phyloP scores from a whole-genome alignment of 2,888 invertebrate genomes.

The Erpobdella octoculata region DNA sequence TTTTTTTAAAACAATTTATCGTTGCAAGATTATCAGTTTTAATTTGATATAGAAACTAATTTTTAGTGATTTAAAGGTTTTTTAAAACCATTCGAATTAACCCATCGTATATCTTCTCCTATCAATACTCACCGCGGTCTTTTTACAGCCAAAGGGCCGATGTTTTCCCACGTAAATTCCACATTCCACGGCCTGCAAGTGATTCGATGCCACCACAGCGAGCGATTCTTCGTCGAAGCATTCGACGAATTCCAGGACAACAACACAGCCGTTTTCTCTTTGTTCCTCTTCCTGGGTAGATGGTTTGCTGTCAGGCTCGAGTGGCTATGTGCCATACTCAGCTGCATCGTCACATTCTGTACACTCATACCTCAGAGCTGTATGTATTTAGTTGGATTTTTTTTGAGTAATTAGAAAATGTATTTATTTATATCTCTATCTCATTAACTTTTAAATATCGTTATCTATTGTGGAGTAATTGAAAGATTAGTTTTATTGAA shows the following conservation, averaged over 20 bases:
- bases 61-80: too few species aligned
- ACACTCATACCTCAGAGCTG: constrained; percentile 65
- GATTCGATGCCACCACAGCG: constrained; percentile 78
- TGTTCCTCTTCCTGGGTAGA: constrained; percentile 78
- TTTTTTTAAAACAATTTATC: too few species aligned
- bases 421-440: neutral
- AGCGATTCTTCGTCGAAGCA: constrained; percentile 63
- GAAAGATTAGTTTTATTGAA: neutral
- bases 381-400: constrained; percentile 39
- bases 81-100: too few species aligned
- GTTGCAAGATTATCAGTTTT: too few species aligned
- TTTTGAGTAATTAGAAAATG: neutral
- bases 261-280: constrained; percentile 84
- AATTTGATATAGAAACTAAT: too few species aligned
- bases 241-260: constrained; percentile 56
- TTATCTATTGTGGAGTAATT: too few species aligned
- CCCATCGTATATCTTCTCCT: too few species aligned
- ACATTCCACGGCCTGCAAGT: constrained; percentile 81
- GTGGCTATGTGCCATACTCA: constrained; percentile 75
- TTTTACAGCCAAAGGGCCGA: constrained; percentile 75
- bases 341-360: constrained; percentile 74
- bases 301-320: constrained; percentile 92
- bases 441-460: too few species aligned
- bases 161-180: constrained; percentile 85
- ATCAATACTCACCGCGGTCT: too few species aligned